Evolutionary conservation across 2,113 vertebrate genomes (phyloP).

Genomic region (Ia io): DNA sequence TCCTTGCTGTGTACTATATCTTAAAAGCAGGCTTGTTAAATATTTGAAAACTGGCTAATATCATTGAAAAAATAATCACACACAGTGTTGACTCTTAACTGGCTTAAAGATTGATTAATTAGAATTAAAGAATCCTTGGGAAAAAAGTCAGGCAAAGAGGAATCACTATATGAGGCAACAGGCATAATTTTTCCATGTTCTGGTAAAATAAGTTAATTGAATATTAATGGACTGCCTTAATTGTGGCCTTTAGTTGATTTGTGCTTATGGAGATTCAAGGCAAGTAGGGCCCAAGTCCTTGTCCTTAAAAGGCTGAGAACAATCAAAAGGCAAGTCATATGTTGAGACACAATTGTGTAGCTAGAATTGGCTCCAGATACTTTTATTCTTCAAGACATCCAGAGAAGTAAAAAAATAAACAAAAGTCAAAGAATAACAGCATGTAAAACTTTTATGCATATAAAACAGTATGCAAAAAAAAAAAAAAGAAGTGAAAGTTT

Average conservation of each 20-base stretch:
- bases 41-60: slow-evolving; percentile 38
- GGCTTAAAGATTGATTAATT: background rate
- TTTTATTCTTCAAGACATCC: background rate
- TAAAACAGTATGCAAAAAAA: background rate
- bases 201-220: background rate
- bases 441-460: background rate
- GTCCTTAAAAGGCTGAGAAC: background rate
- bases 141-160: background rate
- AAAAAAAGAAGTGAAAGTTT: background rate
- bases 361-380: background rate
- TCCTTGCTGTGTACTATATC: slow-evolving; percentile 51
- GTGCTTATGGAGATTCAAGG: background rate
- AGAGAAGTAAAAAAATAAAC: background rate
- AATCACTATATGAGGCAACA: background rate
- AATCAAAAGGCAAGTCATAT: background rate
- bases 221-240: background rate
- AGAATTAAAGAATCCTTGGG: background rate
- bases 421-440: background rate
- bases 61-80: slow-evolving; percentile 42
- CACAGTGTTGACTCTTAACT: slow-evolving; percentile 11
- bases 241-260: background rate
- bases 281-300: background rate
- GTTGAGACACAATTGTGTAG: background rate
- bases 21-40: slow-evolving; percentile 57
- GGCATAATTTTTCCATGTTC: background rate